Percentiles rank a stretch among this genome's conserved stretches.
Evolutionary conservation across 92 coral and sea anemone species (phyloP).

Genomic region (Paragorgia papillata): DNA sequence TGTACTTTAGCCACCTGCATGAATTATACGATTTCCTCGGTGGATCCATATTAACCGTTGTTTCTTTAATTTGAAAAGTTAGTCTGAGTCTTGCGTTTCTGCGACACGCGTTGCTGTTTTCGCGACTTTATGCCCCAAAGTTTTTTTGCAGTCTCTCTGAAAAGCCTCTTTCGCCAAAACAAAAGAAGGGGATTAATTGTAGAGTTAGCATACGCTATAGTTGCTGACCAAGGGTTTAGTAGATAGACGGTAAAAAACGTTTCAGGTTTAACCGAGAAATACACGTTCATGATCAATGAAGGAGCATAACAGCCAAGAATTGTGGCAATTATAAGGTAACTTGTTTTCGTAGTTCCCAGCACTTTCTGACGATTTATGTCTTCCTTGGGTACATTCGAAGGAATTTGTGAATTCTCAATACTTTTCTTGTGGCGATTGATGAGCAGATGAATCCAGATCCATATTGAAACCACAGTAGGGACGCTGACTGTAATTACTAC

Average conservation of each 20-base stretch:
- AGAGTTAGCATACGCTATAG: conserved; percentile 14
- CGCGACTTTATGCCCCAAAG: too few species aligned
- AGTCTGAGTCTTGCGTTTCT: too few species aligned
- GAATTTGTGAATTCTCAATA: neutral
- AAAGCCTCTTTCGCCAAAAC: conserved; percentile 20
- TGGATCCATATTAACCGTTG: too few species aligned
- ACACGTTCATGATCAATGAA: neutral
- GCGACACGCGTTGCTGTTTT: too few species aligned
- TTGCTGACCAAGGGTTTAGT: conserved; percentile 16
- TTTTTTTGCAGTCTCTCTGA: conserved; percentile 14
- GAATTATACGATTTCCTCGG: too few species aligned
- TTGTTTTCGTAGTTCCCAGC: conserved; percentile 6
- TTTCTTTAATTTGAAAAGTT: too few species aligned
- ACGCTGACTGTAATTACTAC: neutral
- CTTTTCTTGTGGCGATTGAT: neutral
- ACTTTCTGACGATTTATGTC: neutral
- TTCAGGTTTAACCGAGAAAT: neutral
- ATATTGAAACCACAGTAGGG: neutral
- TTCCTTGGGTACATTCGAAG: neutral
- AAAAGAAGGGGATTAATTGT: neutral
- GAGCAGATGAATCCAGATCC: conserved; percentile 37
- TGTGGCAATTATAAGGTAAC: conserved; percentile 4
- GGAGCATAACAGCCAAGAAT: conserved; percentile 2
- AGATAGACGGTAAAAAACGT: neutral
- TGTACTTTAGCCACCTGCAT: too few species aligned